phyloP scores from a whole-genome alignment of 2,113 vertebrate species.

The Phoxinus phoxinus region DNA sequence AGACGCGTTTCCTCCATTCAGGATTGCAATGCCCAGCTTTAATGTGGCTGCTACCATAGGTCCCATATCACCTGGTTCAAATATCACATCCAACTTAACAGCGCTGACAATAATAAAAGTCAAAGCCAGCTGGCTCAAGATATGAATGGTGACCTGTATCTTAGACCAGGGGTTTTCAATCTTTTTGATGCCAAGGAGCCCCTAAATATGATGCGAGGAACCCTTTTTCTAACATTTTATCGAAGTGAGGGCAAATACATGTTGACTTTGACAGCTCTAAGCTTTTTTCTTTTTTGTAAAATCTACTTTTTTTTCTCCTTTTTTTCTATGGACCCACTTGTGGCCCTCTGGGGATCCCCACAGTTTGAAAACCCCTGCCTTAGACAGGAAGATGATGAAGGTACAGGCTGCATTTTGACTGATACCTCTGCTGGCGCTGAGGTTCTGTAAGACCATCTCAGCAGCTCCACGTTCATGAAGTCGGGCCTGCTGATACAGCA shows the following conservation, averaged over 20 bases:
- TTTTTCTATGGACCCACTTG: background rate
- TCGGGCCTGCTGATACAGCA: slow-evolving; percentile 93
- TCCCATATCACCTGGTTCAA: slow-evolving; percentile 79
- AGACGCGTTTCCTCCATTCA: slow-evolving; percentile 90
- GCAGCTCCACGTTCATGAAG: slow-evolving; percentile 89
- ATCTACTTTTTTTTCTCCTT: too few species aligned
- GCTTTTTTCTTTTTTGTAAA: background rate
- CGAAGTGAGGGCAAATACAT: background rate
- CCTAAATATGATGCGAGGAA: background rate
- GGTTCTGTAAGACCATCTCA: slow-evolving; percentile 93
- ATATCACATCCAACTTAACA: slow-evolving; percentile 15
- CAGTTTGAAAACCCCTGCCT: background rate
- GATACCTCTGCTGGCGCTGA: slow-evolving; percentile 91
- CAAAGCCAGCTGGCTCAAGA: background rate
- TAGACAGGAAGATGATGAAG: background rate
- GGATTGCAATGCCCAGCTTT: slow-evolving; percentile 90
- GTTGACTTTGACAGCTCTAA: background rate
- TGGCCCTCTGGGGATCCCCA: background rate
- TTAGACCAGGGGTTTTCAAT: background rate
- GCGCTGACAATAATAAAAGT: background rate
- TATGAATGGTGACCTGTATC: background rate
- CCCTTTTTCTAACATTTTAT: background rate
- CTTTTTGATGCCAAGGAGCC: background rate
- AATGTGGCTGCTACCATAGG: slow-evolving; percentile 88
- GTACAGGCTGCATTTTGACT: background rate